These are phyloP conservation scores for Clamator glandarius DNA, from an alignment of 2,797 vertebrate species.

Conservation along the genomic window DNA sequence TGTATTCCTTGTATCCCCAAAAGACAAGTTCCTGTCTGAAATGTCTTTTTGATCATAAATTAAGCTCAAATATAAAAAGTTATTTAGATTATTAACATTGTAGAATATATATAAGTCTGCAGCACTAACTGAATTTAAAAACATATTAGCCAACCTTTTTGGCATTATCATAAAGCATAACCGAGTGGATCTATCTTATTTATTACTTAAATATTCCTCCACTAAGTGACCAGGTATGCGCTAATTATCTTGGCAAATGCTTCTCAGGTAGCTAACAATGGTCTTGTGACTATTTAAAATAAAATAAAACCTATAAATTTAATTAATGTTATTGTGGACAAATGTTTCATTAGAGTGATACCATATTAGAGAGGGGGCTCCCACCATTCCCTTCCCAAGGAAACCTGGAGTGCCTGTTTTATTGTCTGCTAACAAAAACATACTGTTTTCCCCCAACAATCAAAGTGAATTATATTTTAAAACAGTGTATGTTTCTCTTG, in stretches of 20 bases:
- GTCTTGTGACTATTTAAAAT: neutral
- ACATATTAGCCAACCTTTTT: neutral
- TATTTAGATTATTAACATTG: neutral
- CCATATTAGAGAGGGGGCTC: neutral
- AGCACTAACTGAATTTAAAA: neutral
- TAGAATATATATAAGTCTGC: neutral
- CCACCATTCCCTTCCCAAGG: neutral
- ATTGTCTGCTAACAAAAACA: neutral
- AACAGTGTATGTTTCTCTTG: neutral
- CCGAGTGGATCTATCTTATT: neutral
- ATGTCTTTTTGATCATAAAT: neutral
- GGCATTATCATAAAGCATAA: neutral
- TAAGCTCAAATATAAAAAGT: neutral
- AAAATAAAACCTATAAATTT: neutral
- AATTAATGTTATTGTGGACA: neutral
- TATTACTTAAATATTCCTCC: neutral
- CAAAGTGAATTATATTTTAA: neutral
- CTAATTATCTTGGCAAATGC: neutral
- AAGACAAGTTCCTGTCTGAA: neutral
- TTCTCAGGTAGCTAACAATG: neutral
- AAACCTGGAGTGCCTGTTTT: neutral
- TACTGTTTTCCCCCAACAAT: neutral
- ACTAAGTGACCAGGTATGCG: neutral
- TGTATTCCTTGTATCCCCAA: neutral
- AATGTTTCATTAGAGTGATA: neutral